A percentile compares a stretch with the other conserved stretches of the same genome.
phyloP scores from a whole-genome alignment of 1,140 invertebrate species.

The Drosophila nigrodunni region DNA sequence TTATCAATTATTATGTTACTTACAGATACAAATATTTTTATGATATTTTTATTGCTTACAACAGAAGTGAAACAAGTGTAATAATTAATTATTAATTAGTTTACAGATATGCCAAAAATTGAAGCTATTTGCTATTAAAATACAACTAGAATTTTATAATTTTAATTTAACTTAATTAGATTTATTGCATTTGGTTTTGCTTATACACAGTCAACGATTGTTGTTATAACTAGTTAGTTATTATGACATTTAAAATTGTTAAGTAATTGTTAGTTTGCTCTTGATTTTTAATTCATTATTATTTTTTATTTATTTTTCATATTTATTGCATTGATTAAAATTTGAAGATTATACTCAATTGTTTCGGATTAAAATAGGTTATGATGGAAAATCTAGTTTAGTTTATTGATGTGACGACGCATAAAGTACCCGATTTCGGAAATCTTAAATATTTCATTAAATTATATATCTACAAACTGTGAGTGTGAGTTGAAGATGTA shows the following conservation, averaged over 20 bases:
- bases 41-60: slow-evolving; percentile 19
- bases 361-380: slow-evolving; percentile 17
- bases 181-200: slow-evolving; percentile 69
- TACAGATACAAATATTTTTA: slow-evolving; percentile 24
- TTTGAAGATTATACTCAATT: slow-evolving; percentile 36
- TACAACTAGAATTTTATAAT: slow-evolving; percentile 39
- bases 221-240: slow-evolving; percentile 28
- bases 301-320: slow-evolving; percentile 1
- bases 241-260: slow-evolving; percentile 55
- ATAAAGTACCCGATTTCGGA: slow-evolving; percentile 10
- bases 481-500: not conserved
- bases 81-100: slow-evolving; percentile 24
- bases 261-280: slow-evolving; percentile 32
- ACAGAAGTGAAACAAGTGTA: slow-evolving; percentile 44
- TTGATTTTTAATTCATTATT: slow-evolving; percentile 5
- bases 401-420: slow-evolving; percentile 26
- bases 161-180: slow-evolving; percentile 43
- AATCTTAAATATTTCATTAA: slow-evolving; percentile 40
- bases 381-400: slow-evolving; percentile 27
- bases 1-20: slow-evolving; percentile 29
- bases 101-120: slow-evolving; percentile 49
- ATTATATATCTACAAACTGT: slow-evolving; percentile 55
- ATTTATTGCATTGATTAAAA: slow-evolving; percentile 45
- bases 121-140: slow-evolving; percentile 34
- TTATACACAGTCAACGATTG: slow-evolving; percentile 64